Conservation (phyloP, 2,888 invertebrate genomes). For the Dryococelus australis region DNA sequence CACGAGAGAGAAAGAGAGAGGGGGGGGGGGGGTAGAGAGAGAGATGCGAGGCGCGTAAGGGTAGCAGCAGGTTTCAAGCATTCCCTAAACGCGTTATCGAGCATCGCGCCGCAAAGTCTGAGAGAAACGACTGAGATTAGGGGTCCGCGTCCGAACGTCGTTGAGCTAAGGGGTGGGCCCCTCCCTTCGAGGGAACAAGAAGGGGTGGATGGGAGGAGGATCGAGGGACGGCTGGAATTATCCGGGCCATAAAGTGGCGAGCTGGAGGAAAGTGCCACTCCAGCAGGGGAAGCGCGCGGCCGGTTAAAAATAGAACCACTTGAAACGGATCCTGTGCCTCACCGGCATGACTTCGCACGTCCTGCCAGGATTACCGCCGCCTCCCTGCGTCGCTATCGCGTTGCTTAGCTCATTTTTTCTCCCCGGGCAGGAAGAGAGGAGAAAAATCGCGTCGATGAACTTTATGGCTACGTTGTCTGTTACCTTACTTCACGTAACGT, state of each 20-base stretch:
- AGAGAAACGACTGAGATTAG: constrained; percentile 16
- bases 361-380: background rate
- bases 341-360: background rate
- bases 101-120: constrained; percentile 16
- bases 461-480: too few species aligned
- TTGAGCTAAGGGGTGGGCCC: background rate
- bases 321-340: background rate
- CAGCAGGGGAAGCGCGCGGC: background rate
- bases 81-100: constrained; percentile 11
- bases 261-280: constrained; percentile 4
- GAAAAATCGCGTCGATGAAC: too few species aligned
- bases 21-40: background rate
- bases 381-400: background rate
- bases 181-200: too few species aligned
- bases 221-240: background rate
- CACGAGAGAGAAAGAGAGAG: too few species aligned
- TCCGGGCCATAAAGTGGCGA: constrained; percentile 20
- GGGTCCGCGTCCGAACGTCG: constrained; percentile 2
- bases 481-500: too few species aligned
- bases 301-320: constrained; percentile 16
- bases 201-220: background rate
- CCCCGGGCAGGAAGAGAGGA: background rate
- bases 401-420: background rate
- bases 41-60: background rate
- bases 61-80: background rate